A percentile compares a stretch with the other conserved stretches of the same genome.
Conservation (phyloP, 2,797 vertebrate genomes). For the Garrulus glandarius region DNA sequence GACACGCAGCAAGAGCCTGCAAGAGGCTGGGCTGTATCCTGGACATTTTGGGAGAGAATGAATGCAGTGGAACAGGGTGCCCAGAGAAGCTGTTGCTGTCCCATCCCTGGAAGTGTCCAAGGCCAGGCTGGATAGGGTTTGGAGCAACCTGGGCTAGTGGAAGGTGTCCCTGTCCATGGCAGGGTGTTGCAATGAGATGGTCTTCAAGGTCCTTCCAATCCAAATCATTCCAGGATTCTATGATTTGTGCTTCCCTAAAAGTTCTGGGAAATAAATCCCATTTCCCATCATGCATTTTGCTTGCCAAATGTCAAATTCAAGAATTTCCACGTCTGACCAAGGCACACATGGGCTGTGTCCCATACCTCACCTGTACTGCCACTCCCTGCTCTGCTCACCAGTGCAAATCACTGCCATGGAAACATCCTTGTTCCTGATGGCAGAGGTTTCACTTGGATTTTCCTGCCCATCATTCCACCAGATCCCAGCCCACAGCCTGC, state of each 20-base stretch:
- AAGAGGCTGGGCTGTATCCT: neutral
- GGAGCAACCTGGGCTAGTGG: neutral
- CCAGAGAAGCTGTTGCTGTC: neutral
- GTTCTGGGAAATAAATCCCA: neutral
- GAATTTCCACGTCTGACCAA: neutral
- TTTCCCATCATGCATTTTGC: neutral
- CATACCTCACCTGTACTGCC: rapidly evolving
- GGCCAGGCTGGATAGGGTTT: rapidly evolving
- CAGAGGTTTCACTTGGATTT: neutral
- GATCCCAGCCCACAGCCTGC: neutral
- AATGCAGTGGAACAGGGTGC: neutral
- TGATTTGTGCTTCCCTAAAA: neutral
- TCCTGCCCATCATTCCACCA: neutral
- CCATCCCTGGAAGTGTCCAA: neutral
- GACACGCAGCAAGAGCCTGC: neutral
- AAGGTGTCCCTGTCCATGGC: neutral
- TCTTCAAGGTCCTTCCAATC: neutral
- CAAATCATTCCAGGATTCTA: neutral
- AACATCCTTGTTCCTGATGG: neutral
- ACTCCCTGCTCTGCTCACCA: neutral
- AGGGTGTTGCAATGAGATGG: neutral
- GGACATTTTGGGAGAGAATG: neutral
- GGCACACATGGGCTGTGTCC: neutral
- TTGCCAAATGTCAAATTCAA: neutral
- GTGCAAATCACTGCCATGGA: rapidly evolving